Evolutionary conservation across 2,888 invertebrate genomes (phyloP).

Genomic region (Pterostichus niger): DNA sequence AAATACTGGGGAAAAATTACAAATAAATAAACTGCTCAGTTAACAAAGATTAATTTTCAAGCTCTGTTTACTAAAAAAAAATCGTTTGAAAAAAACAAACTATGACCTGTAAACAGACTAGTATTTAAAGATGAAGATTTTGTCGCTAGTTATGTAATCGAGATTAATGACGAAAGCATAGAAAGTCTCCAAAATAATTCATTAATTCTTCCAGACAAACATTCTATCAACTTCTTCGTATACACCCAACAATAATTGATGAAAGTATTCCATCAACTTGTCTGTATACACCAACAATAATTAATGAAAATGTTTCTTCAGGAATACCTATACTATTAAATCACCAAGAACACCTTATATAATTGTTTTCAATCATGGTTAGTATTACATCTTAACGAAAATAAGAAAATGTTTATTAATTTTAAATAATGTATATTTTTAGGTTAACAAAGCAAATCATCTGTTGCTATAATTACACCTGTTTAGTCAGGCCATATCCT

Average conservation of each 20-base stretch:
- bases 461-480: too few species aligned
- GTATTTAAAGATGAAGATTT: constrained; percentile 69
- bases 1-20: constrained; percentile 71
- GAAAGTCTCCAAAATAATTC: constrained; percentile 24
- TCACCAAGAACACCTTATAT: too few species aligned
- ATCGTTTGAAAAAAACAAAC: constrained; percentile 69
- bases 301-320: too few species aligned
- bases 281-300: too few species aligned
- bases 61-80: constrained; percentile 59
- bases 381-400: too few species aligned
- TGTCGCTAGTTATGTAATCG: constrained; percentile 66
- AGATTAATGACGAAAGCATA: constrained; percentile 31
- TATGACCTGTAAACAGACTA: constrained; percentile 69
- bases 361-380: too few species aligned
- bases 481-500: too few species aligned
- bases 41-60: constrained; percentile 67
- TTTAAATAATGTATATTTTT: too few species aligned
- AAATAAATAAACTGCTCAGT: constrained; percentile 67
- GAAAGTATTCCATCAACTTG: background rate
- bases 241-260: background rate
- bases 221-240: too few species aligned
- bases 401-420: too few species aligned
- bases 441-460: too few species aligned
- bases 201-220: constrained; percentile 11
- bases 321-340: too few species aligned